Percentiles rank a stretch among this genome's conserved stretches.
These are phyloP conservation scores for Sinohyriopsis cumingii DNA, from an alignment of 2,888 invertebrate species.

Conservation along the genomic window DNA sequence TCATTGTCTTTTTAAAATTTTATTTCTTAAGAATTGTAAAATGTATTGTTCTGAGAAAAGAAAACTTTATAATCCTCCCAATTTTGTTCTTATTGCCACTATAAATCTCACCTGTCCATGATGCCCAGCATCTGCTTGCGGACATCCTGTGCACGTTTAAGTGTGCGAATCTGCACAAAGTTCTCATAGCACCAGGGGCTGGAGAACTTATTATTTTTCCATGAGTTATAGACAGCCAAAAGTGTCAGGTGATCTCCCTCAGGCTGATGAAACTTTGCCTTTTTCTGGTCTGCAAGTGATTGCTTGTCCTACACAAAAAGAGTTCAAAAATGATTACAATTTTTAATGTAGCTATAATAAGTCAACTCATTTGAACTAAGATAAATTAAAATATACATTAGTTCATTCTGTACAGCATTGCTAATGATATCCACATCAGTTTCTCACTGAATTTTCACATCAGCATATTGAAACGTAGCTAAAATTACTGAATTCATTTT, in stretches of 20 bases:
- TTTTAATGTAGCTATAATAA: too few relatives aligned
- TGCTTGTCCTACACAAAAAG: constrained; percentile 64
- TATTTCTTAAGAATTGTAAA: background rate
- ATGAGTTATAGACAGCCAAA: constrained; percentile 98
- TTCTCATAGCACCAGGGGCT: constrained; percentile 99
- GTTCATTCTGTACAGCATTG: too few relatives aligned
- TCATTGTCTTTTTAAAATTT: background rate
- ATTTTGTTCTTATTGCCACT: background rate
- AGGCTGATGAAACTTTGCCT: constrained; percentile 98
- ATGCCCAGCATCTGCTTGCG: constrained; percentile 97
- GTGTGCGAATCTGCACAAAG: constrained; percentile 96
- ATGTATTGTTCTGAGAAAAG: background rate
- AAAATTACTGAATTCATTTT: too few relatives aligned
- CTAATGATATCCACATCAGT: too few relatives aligned
- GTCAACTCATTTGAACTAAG: too few relatives aligned
- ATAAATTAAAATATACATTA: too few relatives aligned
- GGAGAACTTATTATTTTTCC: constrained; percentile 99
- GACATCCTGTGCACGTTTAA: constrained; percentile 98
- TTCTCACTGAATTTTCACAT: too few relatives aligned
- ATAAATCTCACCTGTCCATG: constrained; percentile 86
- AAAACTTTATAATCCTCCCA: too few relatives aligned
- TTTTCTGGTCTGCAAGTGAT: constrained; percentile 97
- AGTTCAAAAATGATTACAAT: too few relatives aligned
- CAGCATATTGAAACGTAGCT: too few relatives aligned
- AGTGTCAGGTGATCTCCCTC: constrained; percentile 98